These are phyloP conservation scores for Gobio occitaniae DNA, from an alignment of 2,797 vertebrate genomes.

Conservation along the genomic window DNA sequence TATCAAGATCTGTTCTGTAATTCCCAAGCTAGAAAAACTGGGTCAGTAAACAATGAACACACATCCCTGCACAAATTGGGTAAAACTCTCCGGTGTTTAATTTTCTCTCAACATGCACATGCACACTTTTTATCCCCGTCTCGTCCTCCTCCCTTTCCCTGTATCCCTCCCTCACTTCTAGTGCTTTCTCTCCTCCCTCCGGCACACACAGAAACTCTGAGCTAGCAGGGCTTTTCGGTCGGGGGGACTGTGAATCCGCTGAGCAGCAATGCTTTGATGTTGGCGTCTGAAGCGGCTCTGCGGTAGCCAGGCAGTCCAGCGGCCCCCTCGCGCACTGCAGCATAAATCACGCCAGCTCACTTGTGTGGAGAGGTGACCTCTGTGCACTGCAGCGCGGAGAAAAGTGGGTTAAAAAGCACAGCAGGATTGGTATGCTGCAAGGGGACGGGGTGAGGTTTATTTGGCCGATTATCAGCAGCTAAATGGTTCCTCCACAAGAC, in stretches of 20 bases:
- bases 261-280: constrained; percentile 46
- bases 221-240: constrained; percentile 37
- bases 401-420: constrained; percentile 59
- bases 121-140: constrained; percentile 12
- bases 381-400: constrained; percentile 47
- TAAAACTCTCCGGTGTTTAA: constrained; percentile 17
- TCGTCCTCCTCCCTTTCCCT: not conserved
- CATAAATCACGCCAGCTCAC: constrained; percentile 41
- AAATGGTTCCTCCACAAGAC: constrained; percentile 21
- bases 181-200: constrained; percentile 25
- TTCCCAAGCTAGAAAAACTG: constrained; percentile 48
- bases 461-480: constrained; percentile 24
- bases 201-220: constrained; percentile 34
- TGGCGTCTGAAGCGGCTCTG: constrained; percentile 19
- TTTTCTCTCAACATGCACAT: constrained; percentile 25
- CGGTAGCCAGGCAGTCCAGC: constrained; percentile 16
- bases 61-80: not conserved
- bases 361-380: constrained; percentile 56
- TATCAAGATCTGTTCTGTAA: constrained; percentile 51
- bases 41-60: constrained; percentile 55
- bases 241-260: constrained; percentile 24
- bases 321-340: constrained; percentile 41
- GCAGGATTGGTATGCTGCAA: constrained; percentile 22
- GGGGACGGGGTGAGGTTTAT: constrained; percentile 3
- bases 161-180: constrained; percentile 8